Percentiles rank a stretch among this genome's conserved stretches.
phyloP scores from a whole-genome alignment of 2,113 vertebrate genomes.

The Platysteira castanea region DNA sequence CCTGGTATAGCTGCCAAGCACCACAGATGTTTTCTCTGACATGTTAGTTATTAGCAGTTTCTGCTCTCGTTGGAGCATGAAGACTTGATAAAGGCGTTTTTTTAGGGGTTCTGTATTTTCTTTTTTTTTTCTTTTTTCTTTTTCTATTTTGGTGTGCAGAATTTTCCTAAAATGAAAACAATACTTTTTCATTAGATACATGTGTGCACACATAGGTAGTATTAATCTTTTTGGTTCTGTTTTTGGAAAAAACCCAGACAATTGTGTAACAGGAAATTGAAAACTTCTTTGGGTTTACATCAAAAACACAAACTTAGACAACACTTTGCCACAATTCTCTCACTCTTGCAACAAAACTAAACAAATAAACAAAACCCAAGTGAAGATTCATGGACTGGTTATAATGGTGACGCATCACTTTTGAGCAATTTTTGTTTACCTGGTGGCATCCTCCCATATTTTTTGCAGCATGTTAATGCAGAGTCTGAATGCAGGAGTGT shows the following conservation, averaged over 20 bases:
- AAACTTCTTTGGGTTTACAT: conserved; percentile 1
- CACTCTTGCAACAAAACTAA: background rate
- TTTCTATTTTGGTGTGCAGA: background rate
- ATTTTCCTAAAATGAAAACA: background rate
- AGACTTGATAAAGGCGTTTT: background rate
- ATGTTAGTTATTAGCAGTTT: background rate
- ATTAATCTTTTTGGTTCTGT: background rate
- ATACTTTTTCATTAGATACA: background rate
- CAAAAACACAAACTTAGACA: background rate
- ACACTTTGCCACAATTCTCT: background rate
- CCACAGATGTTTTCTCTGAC: conserved; percentile 4
- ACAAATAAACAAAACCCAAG: background rate
- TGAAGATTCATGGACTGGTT: background rate
- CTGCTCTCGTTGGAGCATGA: background rate
- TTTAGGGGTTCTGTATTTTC: background rate
- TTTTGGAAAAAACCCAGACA: background rate
- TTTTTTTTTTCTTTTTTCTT: background rate
- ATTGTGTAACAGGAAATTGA: background rate
- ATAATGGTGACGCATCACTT: conserved; percentile 19
- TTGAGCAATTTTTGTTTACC: conserved; percentile 12
- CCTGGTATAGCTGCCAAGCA: background rate
- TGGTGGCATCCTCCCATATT: background rate
- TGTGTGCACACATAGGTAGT: background rate
- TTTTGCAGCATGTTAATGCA: conserved; percentile 46
- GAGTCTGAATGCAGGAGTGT: conserved; percentile 3